Base-by-base conservation (phyloP, 64 coral and sea anemone species). In the Stylophora pistillata region DNA sequence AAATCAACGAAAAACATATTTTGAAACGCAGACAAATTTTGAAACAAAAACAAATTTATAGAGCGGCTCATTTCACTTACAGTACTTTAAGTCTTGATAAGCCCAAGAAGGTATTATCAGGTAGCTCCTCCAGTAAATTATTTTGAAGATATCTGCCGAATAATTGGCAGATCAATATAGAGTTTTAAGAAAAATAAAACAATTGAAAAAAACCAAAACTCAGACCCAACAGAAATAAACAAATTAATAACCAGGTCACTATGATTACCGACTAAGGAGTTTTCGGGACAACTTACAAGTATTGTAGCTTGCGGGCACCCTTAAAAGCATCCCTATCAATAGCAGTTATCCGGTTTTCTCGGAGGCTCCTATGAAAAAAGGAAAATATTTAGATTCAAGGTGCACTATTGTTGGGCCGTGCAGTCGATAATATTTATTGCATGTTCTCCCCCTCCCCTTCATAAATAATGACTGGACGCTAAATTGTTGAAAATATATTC, bases 251-350 rank as follows among this genome's bases (percentile, higher is more conserved):
- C 9, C 64, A 18, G 10, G 26, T 26, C n/a, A 12, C 7, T 3
- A 21, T 25, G 25, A n/a, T 17, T 56, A 55, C 56, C 13, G 11
- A 15, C 10, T 5, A 5, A 57, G 5, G 2, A 16, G 54, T 13
- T 15, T 78, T 13, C 11, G 27, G 16, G 33, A 23, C 6, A 3
- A 82, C 79, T 82, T 20, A 82, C 79, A 82, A 32, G n/a, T 82
- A 11, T 62, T 21, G 28, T 23, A 82, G 12, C 2, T 82, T 64
- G 15, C 32, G 33, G 21, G 79, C 41, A 3, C 21, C 17, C 7
- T 82, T 82, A 65, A 82, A 82, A 2, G 79, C 79, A 20, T 82
- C 59, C 58, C n/a, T 82, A 33, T 63, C 79, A 82, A 82, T 64
- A 14, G 10, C 25, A 13, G 41, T 82, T 34, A 82, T 82, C 18